Evolutionary conservation across 2,888 invertebrate genomes (phyloP).

Genomic region (Lissonota sp.): DNA sequence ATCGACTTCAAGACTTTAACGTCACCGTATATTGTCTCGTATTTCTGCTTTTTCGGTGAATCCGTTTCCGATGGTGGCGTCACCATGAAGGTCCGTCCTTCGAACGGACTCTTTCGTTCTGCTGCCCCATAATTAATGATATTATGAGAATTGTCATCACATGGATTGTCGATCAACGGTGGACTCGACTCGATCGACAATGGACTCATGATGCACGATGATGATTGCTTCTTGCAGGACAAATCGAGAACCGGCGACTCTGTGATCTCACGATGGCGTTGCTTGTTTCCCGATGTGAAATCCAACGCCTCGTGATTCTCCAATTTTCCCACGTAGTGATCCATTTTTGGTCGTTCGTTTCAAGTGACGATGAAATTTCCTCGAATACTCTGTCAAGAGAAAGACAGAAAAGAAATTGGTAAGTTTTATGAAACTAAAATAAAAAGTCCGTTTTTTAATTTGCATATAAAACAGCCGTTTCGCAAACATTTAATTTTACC

Average conservation of each 20-base stretch:
- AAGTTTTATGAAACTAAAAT: neutral
- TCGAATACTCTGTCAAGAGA: slow-evolving; percentile 43
- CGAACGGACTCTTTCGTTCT: slow-evolving; percentile 73
- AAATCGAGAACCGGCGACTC: slow-evolving; percentile 75
- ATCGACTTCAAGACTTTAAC: neutral
- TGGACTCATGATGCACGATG: slow-evolving; percentile 61
- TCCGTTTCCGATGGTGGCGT: slow-evolving; percentile 78
- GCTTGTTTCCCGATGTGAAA: slow-evolving; percentile 60
- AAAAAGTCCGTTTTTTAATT: neutral
- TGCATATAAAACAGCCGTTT: neutral
- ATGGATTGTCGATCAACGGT: slow-evolving; percentile 40
- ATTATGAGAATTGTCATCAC: slow-evolving; percentile 16
- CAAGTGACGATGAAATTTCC: slow-evolving; percentile 13
- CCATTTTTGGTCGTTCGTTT: slow-evolving; percentile 44
- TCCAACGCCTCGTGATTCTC: slow-evolving; percentile 65
- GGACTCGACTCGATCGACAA: slow-evolving; percentile 61
- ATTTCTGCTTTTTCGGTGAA: slow-evolving; percentile 73
- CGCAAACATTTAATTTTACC: neutral
- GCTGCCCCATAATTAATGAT: slow-evolving; percentile 37
- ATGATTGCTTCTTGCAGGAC: slow-evolving; percentile 73
- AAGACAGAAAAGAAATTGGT: neutral
- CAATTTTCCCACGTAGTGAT: slow-evolving; percentile 48
- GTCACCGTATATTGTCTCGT: slow-evolving; percentile 67
- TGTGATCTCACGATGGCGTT: slow-evolving; percentile 12
- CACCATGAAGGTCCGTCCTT: slow-evolving; percentile 72